Percentiles rank a stretch among this genome's conserved stretches.
These are phyloP conservation scores for Galerucella calmariensis DNA, from an alignment of 2,888 invertebrate species.

Conservation along the genomic window DNA sequence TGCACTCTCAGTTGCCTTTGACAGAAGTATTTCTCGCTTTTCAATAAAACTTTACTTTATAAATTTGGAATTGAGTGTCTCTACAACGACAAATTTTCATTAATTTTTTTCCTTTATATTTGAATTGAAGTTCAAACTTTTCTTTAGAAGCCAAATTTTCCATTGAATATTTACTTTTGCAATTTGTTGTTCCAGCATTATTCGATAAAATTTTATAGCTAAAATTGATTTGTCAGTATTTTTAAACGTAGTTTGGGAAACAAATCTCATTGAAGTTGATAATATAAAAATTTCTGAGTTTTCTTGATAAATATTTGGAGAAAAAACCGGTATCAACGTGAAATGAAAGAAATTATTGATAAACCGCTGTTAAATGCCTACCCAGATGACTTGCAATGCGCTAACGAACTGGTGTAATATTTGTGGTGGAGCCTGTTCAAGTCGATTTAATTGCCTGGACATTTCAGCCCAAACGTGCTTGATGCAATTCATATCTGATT, in stretches of 20 bases:
- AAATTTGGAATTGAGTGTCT: conserved; percentile 24
- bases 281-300: no score
- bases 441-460: no score
- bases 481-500: no score
- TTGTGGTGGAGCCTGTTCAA: no score
- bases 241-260: neutral
- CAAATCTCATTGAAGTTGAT: no score
- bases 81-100: conserved; percentile 27
- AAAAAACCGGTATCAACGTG: no score
- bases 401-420: no score
- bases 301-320: no score
- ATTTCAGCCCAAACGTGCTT: no score
- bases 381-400: no score
- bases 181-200: neutral
- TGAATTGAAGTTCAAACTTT: conserved; percentile 2
- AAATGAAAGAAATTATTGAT: no score
- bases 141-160: neutral
- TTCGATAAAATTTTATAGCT: neutral
- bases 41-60: conserved; percentile 27
- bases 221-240: neutral
- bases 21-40: conserved; percentile 31
- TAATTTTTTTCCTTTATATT: conserved; percentile 22
- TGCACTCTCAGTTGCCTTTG: conserved; percentile 26
- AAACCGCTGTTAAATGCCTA: no score
- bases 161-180: neutral